Evolutionary conservation across 1,140 invertebrate species (phyloP).

Genomic region (Ooceraea biroi): DNA sequence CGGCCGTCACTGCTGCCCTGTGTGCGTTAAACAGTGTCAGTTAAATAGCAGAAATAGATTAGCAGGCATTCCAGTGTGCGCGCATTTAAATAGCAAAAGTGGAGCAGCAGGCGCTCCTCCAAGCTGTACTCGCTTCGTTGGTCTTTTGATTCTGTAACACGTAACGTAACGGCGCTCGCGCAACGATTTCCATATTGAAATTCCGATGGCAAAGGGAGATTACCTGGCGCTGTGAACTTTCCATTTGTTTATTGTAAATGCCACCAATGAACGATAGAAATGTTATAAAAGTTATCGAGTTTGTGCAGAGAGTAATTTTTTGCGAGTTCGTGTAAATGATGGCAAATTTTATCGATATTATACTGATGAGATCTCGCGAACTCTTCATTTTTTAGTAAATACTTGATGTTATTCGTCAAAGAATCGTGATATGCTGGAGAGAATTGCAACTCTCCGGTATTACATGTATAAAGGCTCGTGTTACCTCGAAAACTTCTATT

Average conservation of each 20-base stretch:
- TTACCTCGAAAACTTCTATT: slow-evolving; percentile 15
- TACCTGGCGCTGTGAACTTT: not conserved
- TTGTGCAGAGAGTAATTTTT: too few species aligned
- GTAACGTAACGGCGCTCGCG: not conserved
- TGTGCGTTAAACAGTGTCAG: slow-evolving; percentile 66
- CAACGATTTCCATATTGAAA: not conserved
- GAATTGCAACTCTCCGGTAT: not conserved
- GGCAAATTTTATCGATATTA: not conserved
- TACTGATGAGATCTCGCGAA: not conserved
- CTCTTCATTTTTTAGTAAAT: slow-evolving; percentile 5
- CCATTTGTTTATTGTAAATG: not conserved
- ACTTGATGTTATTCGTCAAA: not conserved
- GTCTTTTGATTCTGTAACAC: not conserved
- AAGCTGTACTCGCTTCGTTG: not conserved
- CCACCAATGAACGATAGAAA: not conserved
- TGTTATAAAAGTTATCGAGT: not conserved
- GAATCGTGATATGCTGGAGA: not conserved
- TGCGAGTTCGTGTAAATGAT: not conserved
- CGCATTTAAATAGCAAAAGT: too few species aligned
- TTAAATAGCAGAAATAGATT: slow-evolving; percentile 8
- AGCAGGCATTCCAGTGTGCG: not conserved
- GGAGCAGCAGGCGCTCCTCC: too few species aligned
- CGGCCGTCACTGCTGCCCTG: slow-evolving; percentile 95
- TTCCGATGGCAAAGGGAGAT: not conserved
- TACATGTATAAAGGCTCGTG: not conserved